Base-by-base conservation (phyloP, 2,888 invertebrate genomes). In the Desoria tigrina region DNA sequence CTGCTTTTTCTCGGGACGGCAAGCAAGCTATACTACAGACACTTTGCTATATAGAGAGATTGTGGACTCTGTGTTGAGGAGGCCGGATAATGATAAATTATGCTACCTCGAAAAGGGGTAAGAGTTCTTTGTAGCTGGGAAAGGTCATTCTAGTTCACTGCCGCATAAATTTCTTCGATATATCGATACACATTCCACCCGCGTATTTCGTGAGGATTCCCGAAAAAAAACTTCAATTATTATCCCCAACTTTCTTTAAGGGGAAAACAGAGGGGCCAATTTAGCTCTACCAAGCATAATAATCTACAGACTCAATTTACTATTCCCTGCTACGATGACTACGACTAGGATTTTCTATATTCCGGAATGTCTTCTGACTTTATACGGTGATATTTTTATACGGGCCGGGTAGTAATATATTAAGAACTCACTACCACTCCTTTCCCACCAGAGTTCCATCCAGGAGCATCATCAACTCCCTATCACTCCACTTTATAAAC, bases 71-170 rank as follows among this genome's bases (percentile, higher is more conserved):
- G n/a, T n/a, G n/a, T n/a, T n/a, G n/a, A n/a, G n/a, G n/a, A 23
- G 42, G 21, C 42, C 6, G 39, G 16, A 24, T 57, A 57, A 57
- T 57, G 57, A 57, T 57, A 57, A 57, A 57, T 57, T 57, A 57
- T 57, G 23, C 37, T 21, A 14, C 28, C 24, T 24, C 3, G 51
- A 23, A 51, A n/a, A 27, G 27, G 27, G 51, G 45, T 45, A 45
- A 45, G 21, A 45, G 21, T 32, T 32, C 32, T 32, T 11, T 32
- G 6, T 32, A 45, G 16, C n/a, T 55, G 11, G 32, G 28, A 55
- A 55, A 55, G 55, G 55, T 55, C 55, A 55, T 55, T 55, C 32
- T 28, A 18, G 28, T 55, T 55, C 55, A 55, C 21, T 55, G 27
- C 18, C 28, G 55, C 27, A 55, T 55, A 55, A 55, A 55, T 55